Evolutionary conservation across 2,888 invertebrate species (phyloP).

Genomic region (Lottia scabra): DNA sequence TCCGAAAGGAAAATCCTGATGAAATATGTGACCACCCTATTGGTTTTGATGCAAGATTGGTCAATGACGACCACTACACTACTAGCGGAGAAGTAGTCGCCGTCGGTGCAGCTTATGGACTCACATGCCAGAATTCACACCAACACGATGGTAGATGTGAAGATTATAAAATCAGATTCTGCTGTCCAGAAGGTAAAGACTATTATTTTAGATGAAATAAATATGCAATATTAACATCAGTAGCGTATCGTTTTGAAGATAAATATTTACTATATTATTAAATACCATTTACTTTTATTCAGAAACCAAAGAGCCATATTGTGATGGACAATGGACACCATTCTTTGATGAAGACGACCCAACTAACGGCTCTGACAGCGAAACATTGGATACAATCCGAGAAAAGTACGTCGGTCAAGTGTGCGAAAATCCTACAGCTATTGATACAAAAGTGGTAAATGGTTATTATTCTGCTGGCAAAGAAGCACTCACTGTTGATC

Average conservation of each 20-base stretch:
- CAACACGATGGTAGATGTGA: neutral
- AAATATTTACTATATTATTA: too few relatives aligned
- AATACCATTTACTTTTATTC: too few relatives aligned
- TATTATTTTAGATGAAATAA: too few relatives aligned
- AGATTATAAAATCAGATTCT: neutral
- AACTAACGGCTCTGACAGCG: neutral
- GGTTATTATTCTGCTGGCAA: neutral
- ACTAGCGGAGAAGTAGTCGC: neutral
- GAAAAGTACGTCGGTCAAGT: neutral
- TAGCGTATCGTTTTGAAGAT: too few relatives aligned
- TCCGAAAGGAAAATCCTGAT: neutral
- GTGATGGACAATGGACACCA: neutral
- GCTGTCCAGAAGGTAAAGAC: neutral
- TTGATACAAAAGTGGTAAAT: neutral
- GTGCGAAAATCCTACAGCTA: neutral
- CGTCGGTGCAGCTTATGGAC: neutral
- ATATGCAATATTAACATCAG: too few relatives aligned
- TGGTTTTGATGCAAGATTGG: neutral
- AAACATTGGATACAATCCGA: neutral
- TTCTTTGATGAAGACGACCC: neutral
- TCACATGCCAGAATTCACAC: neutral
- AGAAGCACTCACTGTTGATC: neutral
- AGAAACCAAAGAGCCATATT: neutral
- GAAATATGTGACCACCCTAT: neutral
- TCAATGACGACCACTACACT: neutral